These are phyloP conservation scores for Perdita meconis DNA, from an alignment of 2,888 invertebrate species.

Conservation along the genomic window DNA sequence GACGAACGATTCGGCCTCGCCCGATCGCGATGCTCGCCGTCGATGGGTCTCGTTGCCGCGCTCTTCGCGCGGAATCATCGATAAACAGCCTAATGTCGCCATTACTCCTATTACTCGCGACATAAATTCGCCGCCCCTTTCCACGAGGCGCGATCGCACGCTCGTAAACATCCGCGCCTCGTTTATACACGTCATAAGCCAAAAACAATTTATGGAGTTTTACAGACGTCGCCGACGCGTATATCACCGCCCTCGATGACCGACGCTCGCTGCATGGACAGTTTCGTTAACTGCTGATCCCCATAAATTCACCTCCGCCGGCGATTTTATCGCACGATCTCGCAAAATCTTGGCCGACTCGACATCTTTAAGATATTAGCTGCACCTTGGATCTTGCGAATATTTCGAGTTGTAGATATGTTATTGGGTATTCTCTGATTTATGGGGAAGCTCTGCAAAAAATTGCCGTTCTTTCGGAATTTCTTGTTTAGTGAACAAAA, in stretches of 20 bases:
- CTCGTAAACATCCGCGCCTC: slow-evolving; percentile 45
- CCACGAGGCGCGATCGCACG: slow-evolving; percentile 5
- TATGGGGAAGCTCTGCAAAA: too few relatives aligned
- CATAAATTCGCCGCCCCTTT: slow-evolving; percentile 67
- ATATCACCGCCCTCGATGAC: slow-evolving; percentile 47
- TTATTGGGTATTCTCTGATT: background rate
- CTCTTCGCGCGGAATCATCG: slow-evolving; percentile 53
- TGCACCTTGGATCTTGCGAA: background rate
- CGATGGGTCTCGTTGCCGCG: slow-evolving; percentile 27
- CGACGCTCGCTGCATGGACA: slow-evolving; percentile 35
- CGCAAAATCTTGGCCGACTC: slow-evolving; percentile 22
- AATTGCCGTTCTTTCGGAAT: too few relatives aligned
- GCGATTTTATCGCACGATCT: slow-evolving; percentile 43
- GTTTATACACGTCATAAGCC: slow-evolving; percentile 68
- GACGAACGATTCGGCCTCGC: slow-evolving; percentile 42
- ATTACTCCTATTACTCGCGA: slow-evolving; percentile 72
- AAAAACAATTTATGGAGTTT: slow-evolving; percentile 73
- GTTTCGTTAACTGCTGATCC: slow-evolving; percentile 59
- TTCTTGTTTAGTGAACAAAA: too few relatives aligned
- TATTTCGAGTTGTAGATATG: background rate
- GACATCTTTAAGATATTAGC: slow-evolving; percentile 25
- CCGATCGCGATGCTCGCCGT: slow-evolving; percentile 13
- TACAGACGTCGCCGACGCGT: slow-evolving; percentile 59
- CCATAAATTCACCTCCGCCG: slow-evolving; percentile 42
- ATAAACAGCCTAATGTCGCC: slow-evolving; percentile 74